Evolutionary conservation across 2,113 vertebrate genomes (phyloP), one percentile per base, ranked within the genome.

Genomic region (Pimephales promelas): DNA sequence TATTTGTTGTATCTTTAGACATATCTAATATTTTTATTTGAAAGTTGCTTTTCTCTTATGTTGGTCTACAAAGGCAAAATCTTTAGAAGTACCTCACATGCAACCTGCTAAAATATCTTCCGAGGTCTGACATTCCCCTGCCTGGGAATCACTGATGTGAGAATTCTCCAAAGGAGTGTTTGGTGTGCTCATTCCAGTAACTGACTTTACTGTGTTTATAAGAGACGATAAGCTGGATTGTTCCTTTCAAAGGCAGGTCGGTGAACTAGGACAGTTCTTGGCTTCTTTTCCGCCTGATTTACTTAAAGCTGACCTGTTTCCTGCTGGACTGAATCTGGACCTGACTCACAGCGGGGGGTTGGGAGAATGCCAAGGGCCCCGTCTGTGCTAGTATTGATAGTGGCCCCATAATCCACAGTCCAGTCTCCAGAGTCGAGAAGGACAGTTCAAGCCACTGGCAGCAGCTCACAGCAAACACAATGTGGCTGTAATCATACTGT

Each of bases 281-380:
- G 47, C 49, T 66, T 56, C 24, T 45, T 52, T 79, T 80, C 26
- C 11, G 18, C 43, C 70, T 83, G 62, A 34, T 75, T 84, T 81
- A 72, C 73, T 88, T 84, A 84, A 82, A 10, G 45, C 84, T 86
- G 81, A 80, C 82, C 84, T 79, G 18, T 49, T 84, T 81, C 83
- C 68, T 84, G 28, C 26, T 62, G 72, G 43, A 47, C 66, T 22
- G 7, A 54, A 43, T 14, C 79, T 57, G 83, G 66, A 76, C 73
- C 79, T 70, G 47, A 71, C 57, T 78, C 54, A 66, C 20, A 68
- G 59, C 26, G 7, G 61, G 76, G 54, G 43, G 43, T 31, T 83
- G 80, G 57, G 75, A 59, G 47, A 61, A 45, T 22, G 61, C 83
- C 75, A 85, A 70, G 49, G 61, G 70, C 22, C 40, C 22, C 11